Base-by-base conservation (phyloP, 2,888 invertebrate genomes). In the Reticulitermes lucifugus region DNA sequence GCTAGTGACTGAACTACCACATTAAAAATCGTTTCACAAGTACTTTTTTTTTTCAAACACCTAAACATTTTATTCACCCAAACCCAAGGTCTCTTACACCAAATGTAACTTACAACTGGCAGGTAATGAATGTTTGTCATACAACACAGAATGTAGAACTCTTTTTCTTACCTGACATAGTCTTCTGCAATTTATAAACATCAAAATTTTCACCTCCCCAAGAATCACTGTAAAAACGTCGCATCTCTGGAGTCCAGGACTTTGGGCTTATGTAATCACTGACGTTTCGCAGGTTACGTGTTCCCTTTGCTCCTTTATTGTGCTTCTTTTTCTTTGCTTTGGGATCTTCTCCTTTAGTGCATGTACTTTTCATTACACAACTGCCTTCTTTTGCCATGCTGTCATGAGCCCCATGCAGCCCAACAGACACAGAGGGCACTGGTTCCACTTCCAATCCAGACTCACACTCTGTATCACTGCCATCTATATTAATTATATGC, bases 171-270 rank as follows among this genome's bases (percentile, higher is more conserved):
- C 77, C 77, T 77, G 77, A n/a, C 77, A 77, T 77, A 46, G 6
- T 10, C 10, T 46, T n/a, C 25, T 51, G 77, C 18, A 77, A 46
- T 46, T 77, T 4, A 43, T 22, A 2, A 18, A 43, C 22, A n/a
- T 77, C 77, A 77, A 77, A 77, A 9, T 46, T 46, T n/a, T 77
- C 77, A 1, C 77, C 77, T 46, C 77, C 77, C 77, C 77, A 77
- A n/a, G 77, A 46, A 21, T 77, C 46, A 25, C 46, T 77, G 46
- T 77, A 77, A 12, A 77, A 77, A 77, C 22, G 77, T 22, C 25
- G 46, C 77, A 77, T 77, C 7, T 46, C 46, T 46, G 46, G 21
- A 46, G 77, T n/a, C 77, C 77, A 77, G 6, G 77, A 46, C 12
- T 5, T 6, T 10, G 77, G 43, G 41, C 73, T 55, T 18, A 55